Base-by-base conservation (phyloP, 1,140 invertebrate genomes). In the Spodoptera litura region DNA sequence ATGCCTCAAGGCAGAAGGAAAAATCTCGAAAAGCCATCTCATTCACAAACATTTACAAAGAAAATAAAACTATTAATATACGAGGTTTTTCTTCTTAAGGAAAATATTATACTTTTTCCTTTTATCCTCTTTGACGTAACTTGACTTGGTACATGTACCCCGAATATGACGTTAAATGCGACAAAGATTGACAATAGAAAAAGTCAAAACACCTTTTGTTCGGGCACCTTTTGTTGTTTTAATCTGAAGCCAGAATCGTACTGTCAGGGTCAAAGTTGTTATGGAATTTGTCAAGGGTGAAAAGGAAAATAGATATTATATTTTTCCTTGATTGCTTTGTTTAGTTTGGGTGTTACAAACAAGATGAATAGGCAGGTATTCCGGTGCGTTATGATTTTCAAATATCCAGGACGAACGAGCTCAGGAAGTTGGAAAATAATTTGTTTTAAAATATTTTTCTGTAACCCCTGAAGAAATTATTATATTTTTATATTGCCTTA, bases 111-210 rank as follows among this genome's bases (percentile, higher is more conserved):
- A 49, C 49, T 10, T 20, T 20, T 61, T 61, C 58, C 66, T 53
- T 31, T 31, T 52, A 70, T 27, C 49, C 49, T 31, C 66, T 70
- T 70, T 70, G 66, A 70, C 66, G 52, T 70, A 70, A 70, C 66
- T 70, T 70, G 66, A 70, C 66, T 70, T 12, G 66, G 52, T 53
- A 70, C 31, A 53, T 51, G 66, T 53, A 70, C 49, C 49, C 25
- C 20, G 51, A 53, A 70, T 53, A 52, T 11, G 38, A 53, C 27
- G 20, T 15, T 66, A 64, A 49, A 25, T 49, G 61, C 15, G 61
- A 64, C 35, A 64, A 49, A 44, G 49, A 53, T 15, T 31, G 49
- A 31, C 66, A 53, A 53, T 70, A 70, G 11, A 70, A 31, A 53
- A 53, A 44, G 61, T 5, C 35, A 64, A 35, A 64, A 64, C 38